Percentiles rank a stretch among this genome's conserved stretches.
Evolutionary conservation across 35 echinoderm and acorn worm species (phyloP).

Genomic region (Eucidaris tribuloides): DNA sequence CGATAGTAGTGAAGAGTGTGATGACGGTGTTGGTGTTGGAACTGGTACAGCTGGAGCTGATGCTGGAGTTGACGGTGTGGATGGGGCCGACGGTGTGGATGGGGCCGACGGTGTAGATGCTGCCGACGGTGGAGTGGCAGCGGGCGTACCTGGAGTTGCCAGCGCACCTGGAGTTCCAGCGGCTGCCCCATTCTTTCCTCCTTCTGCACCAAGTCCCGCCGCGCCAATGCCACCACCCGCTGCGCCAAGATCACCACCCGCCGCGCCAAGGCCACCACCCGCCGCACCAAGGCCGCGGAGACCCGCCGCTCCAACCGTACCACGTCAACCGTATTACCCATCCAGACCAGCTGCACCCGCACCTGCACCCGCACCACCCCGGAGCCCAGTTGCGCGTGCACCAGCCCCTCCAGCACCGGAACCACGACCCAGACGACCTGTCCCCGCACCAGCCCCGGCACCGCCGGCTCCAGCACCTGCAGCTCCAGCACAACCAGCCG

Average conservation of each 20-base stretch:
- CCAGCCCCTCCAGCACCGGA: background rate
- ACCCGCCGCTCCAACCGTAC: background rate
- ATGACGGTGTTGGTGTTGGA: background rate
- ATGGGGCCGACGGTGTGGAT: background rate
- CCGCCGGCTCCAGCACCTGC: background rate
- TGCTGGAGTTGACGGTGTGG: background rate
- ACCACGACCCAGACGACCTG: background rate
- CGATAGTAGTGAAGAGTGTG: conserved; percentile 30
- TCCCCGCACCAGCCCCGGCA: background rate
- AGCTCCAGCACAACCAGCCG: background rate
- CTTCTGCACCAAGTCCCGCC: background rate
- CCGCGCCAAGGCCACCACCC: no score
- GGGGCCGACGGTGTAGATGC: background rate
- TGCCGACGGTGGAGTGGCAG: background rate
- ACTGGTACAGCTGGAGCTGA: background rate
- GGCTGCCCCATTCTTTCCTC: background rate
- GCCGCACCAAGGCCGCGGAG: background rate
- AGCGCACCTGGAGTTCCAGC: background rate
- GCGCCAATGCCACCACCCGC: no score
- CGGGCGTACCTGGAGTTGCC: background rate
- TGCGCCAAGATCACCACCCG: background rate
- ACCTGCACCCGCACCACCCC: no score
- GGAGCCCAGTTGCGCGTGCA: background rate
- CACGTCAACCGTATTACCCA: no score
- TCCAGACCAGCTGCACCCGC: no score